Conservation (phyloP, 53 echinoderm and acorn worm genomes). For the Arbacia lixula region DNA sequence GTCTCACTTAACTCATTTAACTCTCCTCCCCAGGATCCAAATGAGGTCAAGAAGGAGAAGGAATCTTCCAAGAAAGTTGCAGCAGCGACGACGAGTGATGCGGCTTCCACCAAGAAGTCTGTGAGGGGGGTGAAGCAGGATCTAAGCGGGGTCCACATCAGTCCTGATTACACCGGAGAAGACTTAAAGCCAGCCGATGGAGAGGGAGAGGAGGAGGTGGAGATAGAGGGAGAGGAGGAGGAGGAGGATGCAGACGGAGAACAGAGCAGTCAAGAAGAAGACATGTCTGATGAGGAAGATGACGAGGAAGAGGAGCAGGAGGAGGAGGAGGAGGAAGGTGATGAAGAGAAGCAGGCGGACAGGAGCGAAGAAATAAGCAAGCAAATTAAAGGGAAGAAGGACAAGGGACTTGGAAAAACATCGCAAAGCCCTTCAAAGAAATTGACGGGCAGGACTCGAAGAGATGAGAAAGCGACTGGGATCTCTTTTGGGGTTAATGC, state of each 20-base stretch:
- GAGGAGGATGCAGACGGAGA: slow-evolving; percentile 16
- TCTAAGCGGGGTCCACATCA: slow-evolving; percentile 74
- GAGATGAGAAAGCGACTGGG: slow-evolving; percentile 39
- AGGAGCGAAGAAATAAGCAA: no score
- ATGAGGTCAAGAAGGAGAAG: slow-evolving; percentile 5
- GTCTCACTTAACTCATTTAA: no score
- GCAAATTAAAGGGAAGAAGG: slow-evolving; percentile 6
- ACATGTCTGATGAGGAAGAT: slow-evolving; percentile 12
- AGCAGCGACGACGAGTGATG: no score
- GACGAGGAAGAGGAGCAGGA: slow-evolving; percentile 18
- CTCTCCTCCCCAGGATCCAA: slow-evolving; percentile 52
- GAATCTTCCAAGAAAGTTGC: slow-evolving; percentile 9
- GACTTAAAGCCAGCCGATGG: slow-evolving; percentile 64
- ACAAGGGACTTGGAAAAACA: slow-evolving; percentile 8
- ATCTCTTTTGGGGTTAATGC: slow-evolving; percentile 78
- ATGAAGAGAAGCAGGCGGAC: background rate
- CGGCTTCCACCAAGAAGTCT: slow-evolving; percentile 43
- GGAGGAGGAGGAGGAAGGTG: background rate
- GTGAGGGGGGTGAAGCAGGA: slow-evolving; percentile 79
- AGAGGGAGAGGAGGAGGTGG: slow-evolving; percentile 1
- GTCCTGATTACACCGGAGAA: slow-evolving; percentile 70
- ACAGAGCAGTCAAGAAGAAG: background rate
- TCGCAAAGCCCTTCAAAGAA: slow-evolving; percentile 7
- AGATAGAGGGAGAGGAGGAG: slow-evolving; percentile 51
- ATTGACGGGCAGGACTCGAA: slow-evolving; percentile 53